A percentile compares a stretch with the other conserved stretches of the same genome.
Evolutionary conservation across 1,140 invertebrate genomes (phyloP).

Genomic region (Drosophila oshimai): DNA sequence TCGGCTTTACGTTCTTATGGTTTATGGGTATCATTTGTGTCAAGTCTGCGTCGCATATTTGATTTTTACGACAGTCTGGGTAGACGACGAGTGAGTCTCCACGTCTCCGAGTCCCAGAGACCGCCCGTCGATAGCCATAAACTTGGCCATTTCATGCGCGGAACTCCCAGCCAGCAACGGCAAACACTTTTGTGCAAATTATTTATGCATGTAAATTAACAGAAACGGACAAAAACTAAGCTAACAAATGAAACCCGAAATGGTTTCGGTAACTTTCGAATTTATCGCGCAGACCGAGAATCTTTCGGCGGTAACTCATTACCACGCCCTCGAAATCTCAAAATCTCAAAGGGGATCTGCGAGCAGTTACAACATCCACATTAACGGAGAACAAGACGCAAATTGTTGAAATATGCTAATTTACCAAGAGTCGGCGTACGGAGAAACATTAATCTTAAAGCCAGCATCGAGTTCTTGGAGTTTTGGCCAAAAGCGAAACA

Average conservation of each 20-base stretch:
- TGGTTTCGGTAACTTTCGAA: slow-evolving; percentile 56
- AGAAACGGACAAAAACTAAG: slow-evolving; percentile 17
- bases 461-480: slow-evolving; percentile 52
- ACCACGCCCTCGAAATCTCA: slow-evolving; percentile 46
- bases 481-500: slow-evolving; percentile 48
- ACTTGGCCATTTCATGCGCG: slow-evolving; percentile 58
- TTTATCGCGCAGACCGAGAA: slow-evolving; percentile 46
- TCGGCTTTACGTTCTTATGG: slow-evolving; percentile 35
- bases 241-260: slow-evolving; percentile 5
- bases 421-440: slow-evolving; percentile 14
- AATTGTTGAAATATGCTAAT: slow-evolving; percentile 69
- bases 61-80: slow-evolving; percentile 48
- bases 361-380: slow-evolving; percentile 43
- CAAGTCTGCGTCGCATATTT: slow-evolving; percentile 44
- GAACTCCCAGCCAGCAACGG: slow-evolving; percentile 10
- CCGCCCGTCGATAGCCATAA: slow-evolving; percentile 59
- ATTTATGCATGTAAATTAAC: slow-evolving; percentile 69
- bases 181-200: slow-evolving; percentile 42
- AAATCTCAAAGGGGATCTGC: neutral
- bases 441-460: slow-evolving; percentile 57
- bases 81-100: slow-evolving; percentile 4
- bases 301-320: slow-evolving; percentile 45
- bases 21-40: slow-evolving; percentile 65
- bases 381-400: slow-evolving; percentile 35
- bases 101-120: neutral